Evolutionary conservation across 2,113 vertebrate genomes (phyloP).

Genomic region (Tapirus terrestris): DNA sequence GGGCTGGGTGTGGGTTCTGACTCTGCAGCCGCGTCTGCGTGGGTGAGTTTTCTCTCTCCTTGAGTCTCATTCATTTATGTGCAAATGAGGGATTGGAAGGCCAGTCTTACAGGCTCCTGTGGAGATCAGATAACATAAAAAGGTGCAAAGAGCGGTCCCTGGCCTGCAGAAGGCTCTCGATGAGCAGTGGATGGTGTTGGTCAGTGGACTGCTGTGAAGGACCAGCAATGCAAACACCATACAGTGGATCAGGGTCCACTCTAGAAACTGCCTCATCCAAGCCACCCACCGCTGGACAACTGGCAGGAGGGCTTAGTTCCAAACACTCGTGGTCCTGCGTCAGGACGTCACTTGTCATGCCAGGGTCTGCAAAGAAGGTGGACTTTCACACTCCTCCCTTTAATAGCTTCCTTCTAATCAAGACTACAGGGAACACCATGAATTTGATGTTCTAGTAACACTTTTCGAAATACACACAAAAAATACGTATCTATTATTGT

Average conservation of each 20-base stretch:
- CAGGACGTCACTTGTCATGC: not conserved
- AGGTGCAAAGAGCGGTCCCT: not conserved
- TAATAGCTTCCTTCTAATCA: not conserved
- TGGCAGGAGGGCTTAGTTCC: too few relatives aligned
- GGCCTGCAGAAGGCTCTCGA: not conserved
- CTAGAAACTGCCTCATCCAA: not conserved
- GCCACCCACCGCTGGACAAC: not conserved
- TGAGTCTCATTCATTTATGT: not conserved
- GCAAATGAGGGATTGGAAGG: not conserved
- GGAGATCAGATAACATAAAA: accelerated
- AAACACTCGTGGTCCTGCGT: not conserved
- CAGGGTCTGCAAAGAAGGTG: not conserved
- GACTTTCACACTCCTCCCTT: not conserved
- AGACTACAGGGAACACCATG: not conserved
- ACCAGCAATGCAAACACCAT: not conserved
- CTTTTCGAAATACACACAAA: not conserved
- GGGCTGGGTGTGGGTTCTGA: not conserved
- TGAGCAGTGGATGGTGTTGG: accelerated
- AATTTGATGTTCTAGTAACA: not conserved
- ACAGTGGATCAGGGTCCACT: not conserved
- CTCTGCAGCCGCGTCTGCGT: accelerated
- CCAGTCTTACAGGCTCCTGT: not conserved
- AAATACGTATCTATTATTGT: not conserved
- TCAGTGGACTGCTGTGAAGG: not conserved
- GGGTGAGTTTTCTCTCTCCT: not conserved